Base-by-base conservation (phyloP, 2,888 invertebrate genomes). In the Alviniconcha strummeri region DNA sequence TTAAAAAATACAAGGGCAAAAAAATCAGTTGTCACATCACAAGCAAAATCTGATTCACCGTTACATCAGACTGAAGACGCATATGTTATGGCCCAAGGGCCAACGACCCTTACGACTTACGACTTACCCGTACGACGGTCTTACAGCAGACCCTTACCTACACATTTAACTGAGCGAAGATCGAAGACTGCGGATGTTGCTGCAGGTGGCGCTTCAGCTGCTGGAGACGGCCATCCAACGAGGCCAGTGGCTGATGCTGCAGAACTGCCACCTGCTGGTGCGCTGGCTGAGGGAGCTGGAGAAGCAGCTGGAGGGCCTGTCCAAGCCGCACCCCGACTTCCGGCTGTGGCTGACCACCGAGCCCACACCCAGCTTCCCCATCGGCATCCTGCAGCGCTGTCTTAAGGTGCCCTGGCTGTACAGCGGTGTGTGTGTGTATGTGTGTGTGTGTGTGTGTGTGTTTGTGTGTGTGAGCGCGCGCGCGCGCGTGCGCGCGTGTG, bases 291-390 rank as follows among this genome's bases (percentile, higher is more conserved):
- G 96, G 19, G 95, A 96, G 88, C 94, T 98, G 88, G 98, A 98
- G 93, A 97, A 97, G 91, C 95, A 95, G 87, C 93, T 98, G 81
- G 97, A 97, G 91, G 94, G 95, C 92, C 95, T 97, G 90, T 95
- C 95, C 83, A 96, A 96, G 89, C 97, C 97, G 0, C 97, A 98
- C 94, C 97, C 97, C 0, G 97, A 97, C 93, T 98, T 98, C 94
- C 95, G 98, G 9, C 94, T 98, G 3, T 98, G 98, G 98, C 94
- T 98, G 76, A 98, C 98, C 15, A 98, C 98, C 0, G 97, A 98
- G 92, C 97, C 97, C 0, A 96, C 96, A 0, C 96, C 96, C 0
- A 95, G 95, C 0, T 98, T 98, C 93, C 98, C 98, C 0, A 97
- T 98, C 86, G 97, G 97, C 52, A 96, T 98, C 87, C 93, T 98